Evolutionary conservation across 2,797 vertebrate genomes (phyloP).

Genomic region (Ptychadena robeensis): DNA sequence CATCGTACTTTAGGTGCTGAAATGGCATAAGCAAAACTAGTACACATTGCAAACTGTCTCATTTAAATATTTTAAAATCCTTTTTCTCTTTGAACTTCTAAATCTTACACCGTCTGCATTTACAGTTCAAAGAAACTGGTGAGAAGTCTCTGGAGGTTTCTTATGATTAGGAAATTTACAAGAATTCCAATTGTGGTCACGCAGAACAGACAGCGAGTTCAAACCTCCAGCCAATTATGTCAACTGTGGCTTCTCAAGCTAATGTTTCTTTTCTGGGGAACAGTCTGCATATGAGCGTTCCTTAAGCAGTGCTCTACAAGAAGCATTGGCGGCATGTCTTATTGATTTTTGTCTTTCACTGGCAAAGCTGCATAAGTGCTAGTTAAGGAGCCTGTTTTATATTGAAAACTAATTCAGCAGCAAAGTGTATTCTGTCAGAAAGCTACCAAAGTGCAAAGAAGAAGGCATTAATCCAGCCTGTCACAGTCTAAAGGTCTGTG

Average conservation of each 20-base stretch:
- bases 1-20: not conserved
- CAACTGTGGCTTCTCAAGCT: constrained; percentile 3
- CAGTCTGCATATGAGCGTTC: constrained; percentile 19
- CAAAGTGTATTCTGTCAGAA: not conserved
- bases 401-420: constrained; percentile 1
- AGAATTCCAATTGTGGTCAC: constrained; percentile 26
- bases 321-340: constrained; percentile 1
- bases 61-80: constrained; percentile 18
- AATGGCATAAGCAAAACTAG: not conserved
- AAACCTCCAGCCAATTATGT: constrained; percentile 45
- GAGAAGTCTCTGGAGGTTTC: constrained; percentile 16
- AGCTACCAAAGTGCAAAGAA: not conserved
- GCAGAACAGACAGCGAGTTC: constrained; percentile 10
- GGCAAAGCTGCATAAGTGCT: not conserved
- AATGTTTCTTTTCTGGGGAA: not conserved
- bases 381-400: constrained; percentile 13
- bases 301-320: constrained; percentile 10
- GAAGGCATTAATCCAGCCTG: not conserved
- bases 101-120: constrained; percentile 30
- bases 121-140: constrained; percentile 26
- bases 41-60: not conserved
- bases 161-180: constrained; percentile 34
- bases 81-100: not conserved
- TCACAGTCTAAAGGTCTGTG: not conserved
- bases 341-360: constrained; percentile 14